Base-by-base conservation (phyloP, 1,140 invertebrate species). In the Hycleus cichorii region DNA sequence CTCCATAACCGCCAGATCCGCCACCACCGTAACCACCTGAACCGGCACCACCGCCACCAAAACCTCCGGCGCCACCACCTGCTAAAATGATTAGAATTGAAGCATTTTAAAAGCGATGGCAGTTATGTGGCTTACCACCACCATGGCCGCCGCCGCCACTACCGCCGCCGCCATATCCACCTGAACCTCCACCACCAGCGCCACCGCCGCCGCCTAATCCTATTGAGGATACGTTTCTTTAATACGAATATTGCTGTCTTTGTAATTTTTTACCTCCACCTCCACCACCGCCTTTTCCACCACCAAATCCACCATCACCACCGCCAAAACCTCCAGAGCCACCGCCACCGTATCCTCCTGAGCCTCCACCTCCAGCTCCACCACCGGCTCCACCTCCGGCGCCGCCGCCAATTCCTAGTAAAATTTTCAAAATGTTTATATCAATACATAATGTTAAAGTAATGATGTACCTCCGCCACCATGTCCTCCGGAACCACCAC, bases 41-140 rank as follows among this genome's bases (percentile, higher is more conserved):
- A 38, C 43, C 44, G 26, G 9, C 10, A 26, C 55, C 55, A 43
- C 47, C 54, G 47, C 32, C 24, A n/a, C 47, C 47, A 9, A 47
- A 24, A 4, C 46, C 24, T 4, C 46, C 24, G 4, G 10, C 24
- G 24, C 27, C 27, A 25, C 46, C 24, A 9, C 47, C 27, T 32
- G 4, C 47, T 27, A 49, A 49, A 18, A 18, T 18, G 18, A 18
- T 18, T 18, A 18, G 18, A 1, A 18, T 18, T 18, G 1, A 18
- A 1, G 18, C 2, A 18, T 18, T 18, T 18, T 18, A 18, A 18
- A 18, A 18, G 1, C 1, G 1, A 2, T 18, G 1, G 18, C 18
- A 18, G 18, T 18, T 18, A 18, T 18, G 1, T 18, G 18, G 18
- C 18, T 18, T 18, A 7, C 50, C 50, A 39, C 43, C 43, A 10